phyloP scores from a whole-genome alignment of 2,888 invertebrate species.

The Nomada hirtipes region DNA sequence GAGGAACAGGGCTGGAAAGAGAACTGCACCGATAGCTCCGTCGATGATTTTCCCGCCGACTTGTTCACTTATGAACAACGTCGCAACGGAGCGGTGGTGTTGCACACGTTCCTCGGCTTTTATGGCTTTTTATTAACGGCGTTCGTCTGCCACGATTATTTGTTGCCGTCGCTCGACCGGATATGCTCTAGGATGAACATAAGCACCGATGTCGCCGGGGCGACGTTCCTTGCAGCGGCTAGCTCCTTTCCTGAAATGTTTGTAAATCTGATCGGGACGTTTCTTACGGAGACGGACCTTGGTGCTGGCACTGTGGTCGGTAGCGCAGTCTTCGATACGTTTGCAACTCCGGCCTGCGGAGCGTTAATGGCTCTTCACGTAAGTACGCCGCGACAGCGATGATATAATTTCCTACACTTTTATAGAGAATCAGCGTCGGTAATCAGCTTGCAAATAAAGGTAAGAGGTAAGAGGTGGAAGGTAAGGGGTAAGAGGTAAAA shows the following conservation, averaged over 20 bases:
- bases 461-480: no score
- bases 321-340: conserved; percentile 93
- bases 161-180: conserved; percentile 94
- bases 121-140: conserved; percentile 95
- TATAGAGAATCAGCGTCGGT: no score
- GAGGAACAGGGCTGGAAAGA: not conserved
- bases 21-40: conserved; percentile 81
- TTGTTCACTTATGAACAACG: conserved; percentile 88
- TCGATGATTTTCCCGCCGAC: conserved; percentile 86
- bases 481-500: not conserved
- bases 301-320: conserved; percentile 96
- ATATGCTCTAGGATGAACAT: conserved; percentile 93
- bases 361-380: conserved; percentile 91
- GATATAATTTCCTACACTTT: no score
- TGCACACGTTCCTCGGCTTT: conserved; percentile 91
- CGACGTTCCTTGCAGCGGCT: conserved; percentile 98
- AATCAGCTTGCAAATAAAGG: no score
- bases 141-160: conserved; percentile 96
- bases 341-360: conserved; percentile 93
- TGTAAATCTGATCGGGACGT: conserved; percentile 95
- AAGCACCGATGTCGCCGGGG: conserved; percentile 96
- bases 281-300: conserved; percentile 92
- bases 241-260: conserved; percentile 98
- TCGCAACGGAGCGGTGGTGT: conserved; percentile 90
- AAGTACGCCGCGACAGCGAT: conserved; percentile 64